Evolutionary conservation across 53 echinoderm and acorn worm species (phyloP).

Genomic region (Paelopatides confundens): DNA sequence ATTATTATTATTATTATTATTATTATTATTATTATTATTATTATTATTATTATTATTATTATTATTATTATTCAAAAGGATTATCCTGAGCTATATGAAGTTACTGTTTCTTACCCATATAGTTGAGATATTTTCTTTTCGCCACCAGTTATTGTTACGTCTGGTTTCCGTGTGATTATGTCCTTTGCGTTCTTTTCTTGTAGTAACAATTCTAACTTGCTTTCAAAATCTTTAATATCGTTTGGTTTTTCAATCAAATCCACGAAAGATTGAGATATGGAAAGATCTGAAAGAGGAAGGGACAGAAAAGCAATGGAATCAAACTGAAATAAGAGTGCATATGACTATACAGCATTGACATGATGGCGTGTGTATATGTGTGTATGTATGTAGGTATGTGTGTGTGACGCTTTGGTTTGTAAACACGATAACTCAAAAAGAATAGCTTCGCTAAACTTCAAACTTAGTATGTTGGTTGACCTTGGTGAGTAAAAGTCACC

Average conservation of each 20-base stretch:
- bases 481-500: too few species aligned
- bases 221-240: background rate
- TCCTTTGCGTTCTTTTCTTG: background rate
- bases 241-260: background rate
- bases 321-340: background rate
- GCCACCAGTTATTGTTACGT: background rate
- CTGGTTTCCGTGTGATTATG: background rate
- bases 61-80: too few species aligned
- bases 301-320: background rate
- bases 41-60: too few species aligned
- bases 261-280: background rate
- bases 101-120: background rate
- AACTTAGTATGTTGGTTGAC: too few species aligned
- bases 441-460: too few species aligned
- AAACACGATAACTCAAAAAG: too few species aligned
- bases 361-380: too few species aligned
- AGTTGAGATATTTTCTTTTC: slow-evolving; percentile 12
- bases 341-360: too few species aligned
- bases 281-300: background rate
- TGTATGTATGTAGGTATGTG: too few species aligned
- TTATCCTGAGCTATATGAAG: background rate
- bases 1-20: too few species aligned
- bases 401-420: too few species aligned
- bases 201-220: background rate
- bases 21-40: too few species aligned